phyloP scores from a whole-genome alignment of 2,888 invertebrate genomes.

The Gastrophysa polygoni region DNA sequence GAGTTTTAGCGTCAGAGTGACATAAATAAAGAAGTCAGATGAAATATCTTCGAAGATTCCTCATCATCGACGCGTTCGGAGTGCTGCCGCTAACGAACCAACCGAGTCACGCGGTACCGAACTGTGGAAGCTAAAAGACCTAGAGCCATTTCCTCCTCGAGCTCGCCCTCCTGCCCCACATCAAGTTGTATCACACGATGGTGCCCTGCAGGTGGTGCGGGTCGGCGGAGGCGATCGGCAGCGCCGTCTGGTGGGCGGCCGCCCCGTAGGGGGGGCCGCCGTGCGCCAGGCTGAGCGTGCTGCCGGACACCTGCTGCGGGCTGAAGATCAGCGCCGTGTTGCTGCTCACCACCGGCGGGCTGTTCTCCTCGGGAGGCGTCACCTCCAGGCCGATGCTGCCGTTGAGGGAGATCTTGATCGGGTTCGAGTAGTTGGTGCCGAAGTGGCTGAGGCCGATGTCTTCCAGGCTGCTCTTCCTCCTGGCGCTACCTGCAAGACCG shows the following conservation, averaged over 20 bases:
- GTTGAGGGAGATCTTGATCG: constrained; percentile 84
- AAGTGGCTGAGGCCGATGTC: constrained; percentile 85
- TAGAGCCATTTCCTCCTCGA: constrained; percentile 77
- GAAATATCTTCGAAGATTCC: no score
- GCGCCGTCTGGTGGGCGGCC: constrained; percentile 52
- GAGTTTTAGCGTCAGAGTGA: no score
- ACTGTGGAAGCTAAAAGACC: constrained; percentile 62
- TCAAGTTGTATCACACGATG: constrained; percentile 93
- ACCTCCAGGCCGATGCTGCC: constrained; percentile 84
- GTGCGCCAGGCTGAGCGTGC: constrained; percentile 53
- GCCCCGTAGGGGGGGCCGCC: constrained; percentile 53
- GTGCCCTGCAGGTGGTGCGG: constrained; percentile 85
- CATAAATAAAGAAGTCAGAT: no score
- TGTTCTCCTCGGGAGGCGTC: constrained; percentile 65
- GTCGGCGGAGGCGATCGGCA: no score
- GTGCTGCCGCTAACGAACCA: no score
- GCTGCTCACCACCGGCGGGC: constrained; percentile 61
- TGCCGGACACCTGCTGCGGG: constrained; percentile 52
- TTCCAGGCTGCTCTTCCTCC: constrained; percentile 83
- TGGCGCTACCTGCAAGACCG: constrained; percentile 59
- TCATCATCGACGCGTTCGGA: no score
- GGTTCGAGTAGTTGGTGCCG: constrained; percentile 74
- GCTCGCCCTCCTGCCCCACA: constrained; percentile 89
- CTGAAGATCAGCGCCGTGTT: constrained; percentile 64
- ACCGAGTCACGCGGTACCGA: constrained; percentile 21